Evolutionary conservation across 2,113 vertebrate species (phyloP).

Genomic region (Silurus asotus): DNA sequence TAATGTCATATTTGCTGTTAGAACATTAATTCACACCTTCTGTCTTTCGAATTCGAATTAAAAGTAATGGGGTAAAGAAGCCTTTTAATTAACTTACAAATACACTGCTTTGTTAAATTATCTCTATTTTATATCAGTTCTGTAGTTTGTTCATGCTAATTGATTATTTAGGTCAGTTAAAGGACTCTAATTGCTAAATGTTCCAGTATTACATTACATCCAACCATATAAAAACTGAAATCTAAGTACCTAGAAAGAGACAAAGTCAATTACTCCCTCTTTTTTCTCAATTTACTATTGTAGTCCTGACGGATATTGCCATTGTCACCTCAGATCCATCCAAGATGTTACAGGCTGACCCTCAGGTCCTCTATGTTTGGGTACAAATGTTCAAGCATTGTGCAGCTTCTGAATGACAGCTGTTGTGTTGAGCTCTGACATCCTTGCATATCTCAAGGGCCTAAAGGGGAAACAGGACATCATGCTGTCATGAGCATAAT

Average conservation of each 20-base stretch:
- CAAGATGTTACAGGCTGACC: no score
- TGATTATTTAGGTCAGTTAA: no score
- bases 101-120: no score
- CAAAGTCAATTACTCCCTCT: neutral
- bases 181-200: no score
- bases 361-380: neutral
- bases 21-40: no score
- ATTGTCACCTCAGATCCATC: conserved; percentile 8
- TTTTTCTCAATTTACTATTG: neutral
- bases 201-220: no score
- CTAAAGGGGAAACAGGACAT: conserved; percentile 69
- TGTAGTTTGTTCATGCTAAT: no score
- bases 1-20: no score
- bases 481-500: conserved; percentile 71
- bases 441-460: conserved; percentile 62
- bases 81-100: neutral
- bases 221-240: no score
- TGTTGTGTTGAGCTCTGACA: conserved; percentile 70
- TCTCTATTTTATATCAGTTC: no score
- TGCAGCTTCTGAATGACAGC: conserved; percentile 70
- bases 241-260: neutral
- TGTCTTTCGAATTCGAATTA: no score
- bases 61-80: no score
- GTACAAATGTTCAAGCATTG: conserved; percentile 22
- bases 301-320: neutral